Percentiles rank a stretch among this genome's conserved stretches.
Evolutionary conservation across 2,888 invertebrate species (phyloP).

Genomic region (Cephalotes varians): DNA sequence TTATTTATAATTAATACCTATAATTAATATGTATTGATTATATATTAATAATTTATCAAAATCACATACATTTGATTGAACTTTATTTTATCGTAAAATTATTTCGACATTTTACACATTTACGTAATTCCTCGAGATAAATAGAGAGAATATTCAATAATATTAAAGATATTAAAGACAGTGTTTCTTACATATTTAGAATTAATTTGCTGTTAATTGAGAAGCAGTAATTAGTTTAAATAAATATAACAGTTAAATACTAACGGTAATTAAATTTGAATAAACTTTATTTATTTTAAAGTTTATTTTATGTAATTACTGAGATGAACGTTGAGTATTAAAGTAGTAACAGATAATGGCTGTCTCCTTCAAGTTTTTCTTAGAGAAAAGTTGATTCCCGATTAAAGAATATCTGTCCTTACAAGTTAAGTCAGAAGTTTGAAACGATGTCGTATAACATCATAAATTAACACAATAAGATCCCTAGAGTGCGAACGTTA

Average conservation of each 20-base stretch:
- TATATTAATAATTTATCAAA: conserved; percentile 25
- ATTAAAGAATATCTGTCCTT: neutral
- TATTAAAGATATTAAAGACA: neutral
- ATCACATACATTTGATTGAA: neutral
- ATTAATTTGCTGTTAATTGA: neutral
- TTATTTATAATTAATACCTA: conserved; percentile 22
- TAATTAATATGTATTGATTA: too few relatives aligned
- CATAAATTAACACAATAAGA: conserved; percentile 2
- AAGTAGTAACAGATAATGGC: neutral
- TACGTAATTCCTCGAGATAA: neutral
- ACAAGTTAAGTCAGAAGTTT: neutral
- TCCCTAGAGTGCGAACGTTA: neutral
- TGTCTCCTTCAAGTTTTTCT: neutral
- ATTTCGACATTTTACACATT: conserved; percentile 15
- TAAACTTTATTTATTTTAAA: neutral
- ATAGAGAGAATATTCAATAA: neutral
- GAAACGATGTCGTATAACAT: neutral
- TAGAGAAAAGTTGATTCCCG: neutral
- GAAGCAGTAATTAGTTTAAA: neutral
- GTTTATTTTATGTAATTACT: neutral
- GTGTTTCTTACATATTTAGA: neutral
- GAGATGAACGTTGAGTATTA: neutral
- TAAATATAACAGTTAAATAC: neutral
- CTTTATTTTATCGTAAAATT: conserved; percentile 19
- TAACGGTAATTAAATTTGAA: neutral